phyloP scores from a whole-genome alignment of 2,888 invertebrate species.

The Lepidonotus clava region DNA sequence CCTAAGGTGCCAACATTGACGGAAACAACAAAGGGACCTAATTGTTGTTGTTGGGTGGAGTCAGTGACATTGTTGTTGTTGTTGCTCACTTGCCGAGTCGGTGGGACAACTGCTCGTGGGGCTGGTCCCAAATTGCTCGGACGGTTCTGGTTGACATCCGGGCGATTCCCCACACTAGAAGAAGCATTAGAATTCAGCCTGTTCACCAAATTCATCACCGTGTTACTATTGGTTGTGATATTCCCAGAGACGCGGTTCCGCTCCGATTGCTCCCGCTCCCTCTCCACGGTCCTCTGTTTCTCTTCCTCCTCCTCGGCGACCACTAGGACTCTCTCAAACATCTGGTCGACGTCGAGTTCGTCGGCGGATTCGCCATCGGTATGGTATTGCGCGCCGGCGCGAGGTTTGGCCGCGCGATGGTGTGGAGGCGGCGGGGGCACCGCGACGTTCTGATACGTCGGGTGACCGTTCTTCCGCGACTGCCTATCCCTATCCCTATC shows the following conservation, averaged over 20 bases:
- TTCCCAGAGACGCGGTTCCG: neutral
- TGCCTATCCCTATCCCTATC: constrained; percentile 14
- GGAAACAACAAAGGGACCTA: constrained; percentile 53
- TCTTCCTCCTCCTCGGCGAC: constrained; percentile 52
- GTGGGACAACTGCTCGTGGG: constrained; percentile 53
- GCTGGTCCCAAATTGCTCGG: neutral
- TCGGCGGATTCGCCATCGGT: constrained; percentile 45
- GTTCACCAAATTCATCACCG: constrained; percentile 44
- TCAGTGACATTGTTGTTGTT: constrained; percentile 35
- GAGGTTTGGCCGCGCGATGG: neutral
- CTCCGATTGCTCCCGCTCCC: neutral
- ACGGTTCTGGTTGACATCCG: constrained; percentile 34
- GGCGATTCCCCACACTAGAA: neutral
- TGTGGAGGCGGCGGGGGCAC: neutral
- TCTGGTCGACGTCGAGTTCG: constrained; percentile 41
- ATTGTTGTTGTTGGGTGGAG: neutral
- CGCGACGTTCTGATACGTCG: constrained; percentile 1
- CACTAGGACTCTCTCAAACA: constrained; percentile 49
- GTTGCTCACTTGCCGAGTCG: constrained; percentile 25
- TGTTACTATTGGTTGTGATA: constrained; percentile 39
- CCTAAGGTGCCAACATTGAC: constrained; percentile 32
- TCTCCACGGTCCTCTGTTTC: neutral
- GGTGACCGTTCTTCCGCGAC: neutral
- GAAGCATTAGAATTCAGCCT: constrained; percentile 20
- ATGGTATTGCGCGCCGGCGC: neutral